Evolutionary conservation across 2,888 invertebrate species (phyloP).

Genomic region (Pandemis cinnamomeana): DNA sequence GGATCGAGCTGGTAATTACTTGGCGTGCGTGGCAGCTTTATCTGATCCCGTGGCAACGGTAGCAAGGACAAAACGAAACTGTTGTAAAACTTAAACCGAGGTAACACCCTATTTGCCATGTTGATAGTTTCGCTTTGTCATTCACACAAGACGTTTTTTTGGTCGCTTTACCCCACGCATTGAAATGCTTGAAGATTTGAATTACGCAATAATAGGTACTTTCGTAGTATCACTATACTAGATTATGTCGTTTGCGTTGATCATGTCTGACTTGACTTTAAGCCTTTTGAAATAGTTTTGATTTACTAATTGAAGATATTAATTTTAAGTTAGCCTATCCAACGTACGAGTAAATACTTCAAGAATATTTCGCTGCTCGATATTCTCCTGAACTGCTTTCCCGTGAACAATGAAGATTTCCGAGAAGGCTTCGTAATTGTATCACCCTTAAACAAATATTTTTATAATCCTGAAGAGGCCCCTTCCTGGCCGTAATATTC

Average conservation of each 20-base stretch:
- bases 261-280: no score
- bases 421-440: conserved; percentile 2
- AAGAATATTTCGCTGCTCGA: neutral
- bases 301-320: no score
- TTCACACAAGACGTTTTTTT: neutral
- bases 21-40: conserved; percentile 49
- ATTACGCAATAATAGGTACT: no score
- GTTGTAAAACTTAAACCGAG: conserved; percentile 15
- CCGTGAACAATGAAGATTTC: neutral
- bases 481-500: conserved; percentile 51
- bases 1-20: conserved; percentile 57
- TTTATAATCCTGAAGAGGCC: conserved; percentile 12
- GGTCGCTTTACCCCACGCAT: no score
- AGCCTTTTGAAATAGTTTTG: no score
- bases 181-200: no score
- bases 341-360: neutral
- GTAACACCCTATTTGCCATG: conserved; percentile 1
- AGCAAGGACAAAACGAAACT: conserved; percentile 44
- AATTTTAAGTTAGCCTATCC: neutral
- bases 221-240: no score
- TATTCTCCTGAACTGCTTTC: neutral
- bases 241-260: no score
- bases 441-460: conserved; percentile 7
- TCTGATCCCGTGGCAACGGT: conserved; percentile 30
- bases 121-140: neutral